phyloP scores from a whole-genome alignment of 1,140 invertebrate species.

The Pomphorhynchus laevis region DNA sequence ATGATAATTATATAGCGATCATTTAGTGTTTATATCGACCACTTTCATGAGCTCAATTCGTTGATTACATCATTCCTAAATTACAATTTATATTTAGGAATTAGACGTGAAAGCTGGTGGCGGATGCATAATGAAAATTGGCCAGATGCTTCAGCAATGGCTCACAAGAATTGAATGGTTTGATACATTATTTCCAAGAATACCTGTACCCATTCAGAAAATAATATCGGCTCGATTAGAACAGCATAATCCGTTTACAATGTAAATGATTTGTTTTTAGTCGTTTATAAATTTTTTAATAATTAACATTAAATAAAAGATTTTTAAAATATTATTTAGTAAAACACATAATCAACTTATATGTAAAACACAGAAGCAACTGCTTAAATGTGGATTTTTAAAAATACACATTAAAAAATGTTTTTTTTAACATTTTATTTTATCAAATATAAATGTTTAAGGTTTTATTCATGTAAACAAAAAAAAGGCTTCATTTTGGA shows the following conservation, averaged over 20 bases:
- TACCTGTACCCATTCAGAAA: slow-evolving; percentile 90
- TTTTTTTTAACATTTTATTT: too few species aligned
- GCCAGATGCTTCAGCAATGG: slow-evolving; percentile 59
- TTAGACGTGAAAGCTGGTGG: slow-evolving; percentile 83
- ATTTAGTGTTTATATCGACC: too few species aligned
- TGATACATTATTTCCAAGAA: slow-evolving; percentile 77
- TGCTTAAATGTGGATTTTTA: neutral
- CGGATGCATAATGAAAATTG: slow-evolving; percentile 62
- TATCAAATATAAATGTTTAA: too few species aligned
- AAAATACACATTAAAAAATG: neutral
- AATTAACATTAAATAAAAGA: neutral
- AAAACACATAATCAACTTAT: neutral
- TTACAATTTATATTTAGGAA: slow-evolving; percentile 25
- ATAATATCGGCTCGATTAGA: slow-evolving; percentile 13
- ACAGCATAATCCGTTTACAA: slow-evolving; percentile 2
- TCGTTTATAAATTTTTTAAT: neutral
- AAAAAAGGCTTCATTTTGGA: too few species aligned
- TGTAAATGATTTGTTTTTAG: slow-evolving; percentile 1
- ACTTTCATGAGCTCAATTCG: too few species aligned
- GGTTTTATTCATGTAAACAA: too few species aligned
- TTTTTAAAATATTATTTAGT: neutral
- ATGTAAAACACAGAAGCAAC: neutral
- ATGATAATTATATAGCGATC: too few species aligned
- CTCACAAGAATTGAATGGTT: slow-evolving; percentile 65
- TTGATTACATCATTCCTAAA: neutral